phyloP scores from a whole-genome alignment of 2,113 vertebrate genomes.

The Gopherus evgoodei region DNA sequence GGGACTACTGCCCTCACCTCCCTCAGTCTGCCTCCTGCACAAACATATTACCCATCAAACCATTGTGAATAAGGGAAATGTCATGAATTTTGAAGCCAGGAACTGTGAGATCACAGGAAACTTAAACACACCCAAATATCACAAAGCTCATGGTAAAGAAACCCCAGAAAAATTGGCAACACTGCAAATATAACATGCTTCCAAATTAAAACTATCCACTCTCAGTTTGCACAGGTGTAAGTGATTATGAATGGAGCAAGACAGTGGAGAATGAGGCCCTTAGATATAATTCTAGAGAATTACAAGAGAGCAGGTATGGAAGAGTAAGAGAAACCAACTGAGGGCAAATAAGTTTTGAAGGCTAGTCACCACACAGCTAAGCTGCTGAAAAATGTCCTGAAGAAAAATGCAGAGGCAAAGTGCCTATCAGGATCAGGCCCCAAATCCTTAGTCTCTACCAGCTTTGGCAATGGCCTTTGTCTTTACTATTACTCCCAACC shows the following conservation, averaged over 20 bases:
- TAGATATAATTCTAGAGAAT: not conserved
- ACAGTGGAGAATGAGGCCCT: fast-evolving
- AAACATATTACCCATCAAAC: too few species aligned
- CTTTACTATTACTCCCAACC: not conserved
- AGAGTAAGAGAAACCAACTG: not conserved
- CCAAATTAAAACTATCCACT: not conserved
- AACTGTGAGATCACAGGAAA: not conserved
- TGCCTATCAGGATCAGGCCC: not conserved
- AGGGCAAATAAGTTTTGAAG: fast-evolving
- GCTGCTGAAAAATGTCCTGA: fast-evolving
- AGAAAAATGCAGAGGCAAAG: fast-evolving
- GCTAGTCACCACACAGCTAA: not conserved
- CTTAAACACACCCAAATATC: not conserved
- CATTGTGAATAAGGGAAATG: not conserved
- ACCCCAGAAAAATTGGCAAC: not conserved
- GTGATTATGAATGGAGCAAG: not conserved
- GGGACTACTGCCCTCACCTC: too few species aligned
- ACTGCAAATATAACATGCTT: not conserved
- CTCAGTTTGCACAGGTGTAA: not conserved
- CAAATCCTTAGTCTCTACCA: not conserved
- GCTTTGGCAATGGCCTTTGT: not conserved
- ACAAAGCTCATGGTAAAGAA: not conserved
- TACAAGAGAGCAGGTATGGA: not conserved
- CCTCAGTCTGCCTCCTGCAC: not conserved
- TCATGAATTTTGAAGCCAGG: not conserved